Evolutionary conservation across 1,140 invertebrate species (phyloP), one percentile per base, ranked within the genome.

Genomic region (Helicoverpa zea): DNA sequence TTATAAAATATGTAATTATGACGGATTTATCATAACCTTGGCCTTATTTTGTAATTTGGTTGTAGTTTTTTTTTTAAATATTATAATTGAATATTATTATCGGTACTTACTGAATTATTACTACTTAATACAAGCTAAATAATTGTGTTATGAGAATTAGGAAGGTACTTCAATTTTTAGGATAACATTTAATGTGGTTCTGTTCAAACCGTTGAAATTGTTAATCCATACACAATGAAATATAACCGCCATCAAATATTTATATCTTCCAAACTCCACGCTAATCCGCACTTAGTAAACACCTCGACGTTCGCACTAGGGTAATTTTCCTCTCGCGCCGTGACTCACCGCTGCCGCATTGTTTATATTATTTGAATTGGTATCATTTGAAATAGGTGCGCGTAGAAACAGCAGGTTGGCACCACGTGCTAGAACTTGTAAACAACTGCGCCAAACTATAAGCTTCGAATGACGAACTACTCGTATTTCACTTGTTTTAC

Each of bases 331-430:
- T 75, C 73, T 75, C 16, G 56, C 4, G 43, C 43, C 73, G 29
- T 75, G 73, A 75, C 18, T 75, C 73, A 75, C 58, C 18, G 54
- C 54, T 61, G 14, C 56, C 73, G 73, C 58, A 75, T 75, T 75
- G 73, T 75, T 75, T 75, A 75, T 75, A 75, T 61, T 75, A 75
- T 75, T 75, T 75, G 43, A 75, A 75, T 75, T 75, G 73, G 54
- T 75, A 75, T 75, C 73, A 75, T 75, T 66, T 23, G 56, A 59
- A 43, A 70, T 52, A 70, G 30, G 54, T 58, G 12, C 35, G 56
- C 18, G 56, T 61, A 61, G 58, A 75, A 75, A 61, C 29, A 61
- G 73, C 73, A 75, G 58, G 58, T 75, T 75, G 29, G 52, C 16
- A 75, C 30, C 58, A 75, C 70, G 73, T 75, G 54, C 49, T 47